Evolutionary conservation across 2,888 invertebrate species (phyloP).

Genomic region (Galeruca laticollis): DNA sequence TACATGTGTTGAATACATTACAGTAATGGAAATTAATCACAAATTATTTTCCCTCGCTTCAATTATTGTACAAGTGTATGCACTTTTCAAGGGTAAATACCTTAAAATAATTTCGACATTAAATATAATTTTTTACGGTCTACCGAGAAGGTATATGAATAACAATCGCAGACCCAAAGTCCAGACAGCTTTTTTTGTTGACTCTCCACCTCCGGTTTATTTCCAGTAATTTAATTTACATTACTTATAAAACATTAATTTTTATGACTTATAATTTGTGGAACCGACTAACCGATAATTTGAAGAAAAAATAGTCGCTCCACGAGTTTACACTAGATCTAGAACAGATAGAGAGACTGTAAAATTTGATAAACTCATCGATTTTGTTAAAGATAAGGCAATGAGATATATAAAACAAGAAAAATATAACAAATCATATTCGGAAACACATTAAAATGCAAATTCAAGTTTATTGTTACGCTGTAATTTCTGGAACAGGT

Average conservation of each 20-base stretch:
- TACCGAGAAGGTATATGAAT: not conserved
- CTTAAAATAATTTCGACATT: not conserved
- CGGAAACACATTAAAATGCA: too few relatives aligned
- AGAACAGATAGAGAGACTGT: too few relatives aligned
- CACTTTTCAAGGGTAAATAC: not conserved
- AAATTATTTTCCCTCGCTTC: not conserved
- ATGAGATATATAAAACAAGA: too few relatives aligned
- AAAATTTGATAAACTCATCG: too few relatives aligned
- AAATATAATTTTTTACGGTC: slow-evolving; percentile 10
- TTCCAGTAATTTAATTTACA: not conserved
- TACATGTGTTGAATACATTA: too few relatives aligned
- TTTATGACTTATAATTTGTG: not conserved
- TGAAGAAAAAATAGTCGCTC: not conserved
- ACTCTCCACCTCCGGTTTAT: slow-evolving; percentile 4
- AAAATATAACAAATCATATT: too few relatives aligned
- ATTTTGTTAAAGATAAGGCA: too few relatives aligned
- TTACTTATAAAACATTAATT: not conserved
- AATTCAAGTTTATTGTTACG: too few relatives aligned
- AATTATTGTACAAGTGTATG: not conserved
- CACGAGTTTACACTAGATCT: too few relatives aligned
- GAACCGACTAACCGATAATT: not conserved
- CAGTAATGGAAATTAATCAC: too few relatives aligned
- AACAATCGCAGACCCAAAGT: slow-evolving; percentile 5
- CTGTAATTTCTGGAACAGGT: too few relatives aligned
- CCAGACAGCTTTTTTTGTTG: slow-evolving; percentile 4